Evolutionary conservation across 2,797 vertebrate species (phyloP), one percentile per base, ranked within the genome.

Genomic region (Martes flavigula): DNA sequence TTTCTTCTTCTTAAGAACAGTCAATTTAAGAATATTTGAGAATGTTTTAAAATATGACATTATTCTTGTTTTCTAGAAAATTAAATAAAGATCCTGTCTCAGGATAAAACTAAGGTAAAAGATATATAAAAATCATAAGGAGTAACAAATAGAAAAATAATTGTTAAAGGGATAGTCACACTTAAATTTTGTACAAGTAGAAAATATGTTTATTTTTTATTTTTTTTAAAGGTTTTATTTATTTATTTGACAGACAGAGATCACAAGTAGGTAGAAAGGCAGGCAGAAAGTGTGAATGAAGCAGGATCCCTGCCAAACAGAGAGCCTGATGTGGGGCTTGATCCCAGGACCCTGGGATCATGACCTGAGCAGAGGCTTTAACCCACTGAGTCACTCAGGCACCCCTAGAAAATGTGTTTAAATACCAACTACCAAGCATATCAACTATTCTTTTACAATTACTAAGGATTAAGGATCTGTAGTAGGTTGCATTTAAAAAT

Each of bases 61-160:
- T 32, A 35, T 23, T 66, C 62, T 85, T 54, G 3, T 91, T 11
- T 66, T 48, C 5, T 77, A 35, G 25, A 75, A 75, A 75, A 46
- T 72, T 87, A 87, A 48, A n/a, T 87, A 87, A 48, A n/a, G 10
- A 54, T 64, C 23, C 58, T 72, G 40, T 90, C n/a, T 73, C 35
- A 56, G 23, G 38, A 38, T 73, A 87, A 93, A 95, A 64, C 13
- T 21, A 43, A 38, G n/a, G 32, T 17, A 72, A 70, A 91, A 17
- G 20, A 18, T n/a, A 0, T 58, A 66, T 58, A 54, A 25, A 91
- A 91, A 81, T 43, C 12, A 40, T 46, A 58, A 81, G 21, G 58
- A 85, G 66, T 81, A 77, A 35, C 18, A 90, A 89, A 54, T 62
- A 9, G 21, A 73, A 98, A 89, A 77, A 66, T 70, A 88, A 35